Conservation (phyloP, 2,797 vertebrate species). For the Acrossocheilus fasciatus region DNA sequence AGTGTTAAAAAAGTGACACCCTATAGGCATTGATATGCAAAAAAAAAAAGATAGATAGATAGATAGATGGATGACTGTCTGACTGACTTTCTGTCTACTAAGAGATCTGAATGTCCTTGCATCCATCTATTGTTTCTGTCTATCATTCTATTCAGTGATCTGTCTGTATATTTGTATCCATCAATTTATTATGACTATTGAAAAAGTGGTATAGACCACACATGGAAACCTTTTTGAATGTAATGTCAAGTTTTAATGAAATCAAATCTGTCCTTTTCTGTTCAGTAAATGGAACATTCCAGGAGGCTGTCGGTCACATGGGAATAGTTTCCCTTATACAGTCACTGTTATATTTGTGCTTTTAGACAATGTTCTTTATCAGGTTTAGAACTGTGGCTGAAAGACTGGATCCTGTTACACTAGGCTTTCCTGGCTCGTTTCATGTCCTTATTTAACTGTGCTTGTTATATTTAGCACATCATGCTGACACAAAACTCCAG, state of each 20-base stretch:
- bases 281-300: slow-evolving; percentile 78
- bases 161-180: too few species aligned
- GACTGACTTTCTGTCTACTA: not conserved
- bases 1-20: not conserved
- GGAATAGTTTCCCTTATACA: slow-evolving; percentile 81
- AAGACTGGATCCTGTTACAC: slow-evolving; percentile 76
- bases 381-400: slow-evolving; percentile 69
- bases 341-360: slow-evolving; percentile 80
- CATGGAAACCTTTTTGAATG: slow-evolving; percentile 22
- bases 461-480: slow-evolving; percentile 80
- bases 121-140: not conserved
- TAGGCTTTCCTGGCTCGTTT: slow-evolving; percentile 80
- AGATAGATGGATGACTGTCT: not conserved
- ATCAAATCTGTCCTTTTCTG: slow-evolving; percentile 73
- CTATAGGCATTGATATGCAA: not conserved
- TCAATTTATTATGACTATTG: not conserved
- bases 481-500: slow-evolving; percentile 76
- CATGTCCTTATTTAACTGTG: slow-evolving; percentile 85
- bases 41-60: too few species aligned
- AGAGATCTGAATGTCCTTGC: not conserved
- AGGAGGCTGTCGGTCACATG: slow-evolving; percentile 76
- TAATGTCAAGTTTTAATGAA: slow-evolving; percentile 39
- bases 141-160: not conserved
- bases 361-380: slow-evolving; percentile 79
- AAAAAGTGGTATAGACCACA: not conserved